These are phyloP conservation scores for Etheostoma perlongum DNA, from an alignment of 2,797 vertebrate species.

Conservation along the genomic window DNA sequence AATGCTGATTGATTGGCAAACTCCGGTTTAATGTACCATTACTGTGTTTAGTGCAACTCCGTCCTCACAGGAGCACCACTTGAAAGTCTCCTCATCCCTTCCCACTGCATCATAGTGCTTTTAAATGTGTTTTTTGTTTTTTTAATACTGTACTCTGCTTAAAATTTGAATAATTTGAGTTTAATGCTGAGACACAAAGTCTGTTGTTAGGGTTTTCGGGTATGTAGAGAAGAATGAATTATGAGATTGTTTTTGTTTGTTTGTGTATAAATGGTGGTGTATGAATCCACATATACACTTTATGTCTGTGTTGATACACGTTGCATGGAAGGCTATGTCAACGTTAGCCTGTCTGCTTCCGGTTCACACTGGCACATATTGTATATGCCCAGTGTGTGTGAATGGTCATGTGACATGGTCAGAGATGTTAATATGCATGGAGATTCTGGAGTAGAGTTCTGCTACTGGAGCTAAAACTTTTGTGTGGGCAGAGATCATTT, in stretches of 20 bases:
- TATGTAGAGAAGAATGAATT: not conserved
- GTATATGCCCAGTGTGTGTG: too few species aligned
- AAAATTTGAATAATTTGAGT: slow-evolving; percentile 25
- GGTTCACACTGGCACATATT: too few species aligned
- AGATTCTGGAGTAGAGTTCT: too few species aligned
- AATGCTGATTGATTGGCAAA: slow-evolving; percentile 68
- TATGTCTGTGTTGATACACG: slow-evolving; percentile 2
- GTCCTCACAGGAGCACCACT: slow-evolving; percentile 40
- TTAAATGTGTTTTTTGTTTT: slow-evolving; percentile 6
- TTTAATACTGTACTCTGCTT: not conserved
- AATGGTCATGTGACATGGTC: too few species aligned
- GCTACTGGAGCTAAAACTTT: too few species aligned
- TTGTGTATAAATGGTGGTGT: not conserved
- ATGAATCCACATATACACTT: not conserved
- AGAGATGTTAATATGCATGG: too few species aligned
- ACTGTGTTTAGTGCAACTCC: slow-evolving; percentile 48
- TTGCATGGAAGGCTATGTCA: not conserved
- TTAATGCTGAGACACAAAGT: not conserved
- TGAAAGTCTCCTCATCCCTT: slow-evolving; percentile 31
- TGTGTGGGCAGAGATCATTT: too few species aligned
- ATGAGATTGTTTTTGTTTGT: not conserved
- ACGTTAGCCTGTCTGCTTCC: too few species aligned
- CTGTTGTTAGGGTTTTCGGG: too few species aligned
- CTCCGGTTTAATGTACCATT: slow-evolving; percentile 54
- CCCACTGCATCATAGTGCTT: slow-evolving; percentile 15